Evolutionary conservation across 2,888 invertebrate species (phyloP).

Genomic region (Ischnura elegans): DNA sequence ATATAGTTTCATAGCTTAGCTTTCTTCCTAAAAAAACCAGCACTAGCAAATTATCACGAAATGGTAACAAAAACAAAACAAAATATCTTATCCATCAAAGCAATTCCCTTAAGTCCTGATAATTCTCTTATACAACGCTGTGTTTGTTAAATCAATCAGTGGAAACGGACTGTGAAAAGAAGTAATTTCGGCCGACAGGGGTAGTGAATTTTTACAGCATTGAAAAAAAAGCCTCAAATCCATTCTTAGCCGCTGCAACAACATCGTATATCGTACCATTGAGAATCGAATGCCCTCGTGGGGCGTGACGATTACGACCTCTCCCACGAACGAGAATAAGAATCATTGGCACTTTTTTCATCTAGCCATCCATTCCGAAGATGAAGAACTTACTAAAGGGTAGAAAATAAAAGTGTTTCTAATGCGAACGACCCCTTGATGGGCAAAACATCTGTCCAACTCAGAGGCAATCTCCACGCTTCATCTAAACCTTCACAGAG

Average conservation of each 20-base stretch:
- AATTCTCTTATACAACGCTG: no score
- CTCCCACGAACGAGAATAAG: not conserved
- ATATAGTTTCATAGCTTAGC: no score
- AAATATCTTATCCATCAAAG: no score
- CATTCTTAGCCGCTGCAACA: not conserved
- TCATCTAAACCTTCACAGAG: conserved; percentile 4
- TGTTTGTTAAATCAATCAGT: no score
- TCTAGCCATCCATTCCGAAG: not conserved
- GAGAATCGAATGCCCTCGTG: not conserved
- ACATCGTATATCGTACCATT: not conserved
- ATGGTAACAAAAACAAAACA: no score
- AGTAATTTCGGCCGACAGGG: not conserved
- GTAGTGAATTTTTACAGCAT: not conserved
- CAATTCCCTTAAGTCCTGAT: no score
- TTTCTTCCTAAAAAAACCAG: no score
- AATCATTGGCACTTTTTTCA: not conserved
- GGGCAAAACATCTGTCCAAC: not conserved
- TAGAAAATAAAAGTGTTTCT: not conserved
- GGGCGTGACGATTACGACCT: not conserved
- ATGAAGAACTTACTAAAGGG: not conserved
- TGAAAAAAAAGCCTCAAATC: not conserved
- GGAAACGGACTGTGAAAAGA: not conserved
- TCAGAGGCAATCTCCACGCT: not conserved
- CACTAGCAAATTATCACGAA: no score
- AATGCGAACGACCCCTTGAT: not conserved